Base-by-base conservation (phyloP, 2,113 vertebrate genomes). In the Clupea harengus region DNA sequence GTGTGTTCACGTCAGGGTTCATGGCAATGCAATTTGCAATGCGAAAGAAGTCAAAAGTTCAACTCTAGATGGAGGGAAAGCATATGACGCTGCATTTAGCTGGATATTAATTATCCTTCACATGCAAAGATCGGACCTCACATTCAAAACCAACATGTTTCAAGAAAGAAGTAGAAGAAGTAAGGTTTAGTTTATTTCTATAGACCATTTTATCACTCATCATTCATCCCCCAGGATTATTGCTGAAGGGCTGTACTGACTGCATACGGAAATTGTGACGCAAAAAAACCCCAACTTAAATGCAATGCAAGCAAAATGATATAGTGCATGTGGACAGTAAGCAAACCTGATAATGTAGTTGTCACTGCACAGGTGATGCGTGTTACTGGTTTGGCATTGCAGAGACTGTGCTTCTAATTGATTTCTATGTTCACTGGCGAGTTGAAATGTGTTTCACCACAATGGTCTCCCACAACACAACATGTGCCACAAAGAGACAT, bases 401-500 rank as follows among this genome's bases (percentile, higher is more conserved):
- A 32, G 64, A 6, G 25, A 7, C 11, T 25, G 64, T 28, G 64
- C 32, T 25, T 13, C 11, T 72, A 32, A 72, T 32, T 32, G 64
- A 72, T 72, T 72, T 72, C 15, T 25, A 72, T 28, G 64, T 72
- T 72, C 9, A n/a, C 64, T 57, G 18, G 52, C 3, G 52, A 57
- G 52, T 18, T 20, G 52, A 57, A 57, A 72, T 6, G 39, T 72
- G 22, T 72, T 72, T 28, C 25, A 6, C 20, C 54, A 60, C 54
- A 60, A 60, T 60, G 54, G 54, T 22, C 54, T 20, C 54, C 54
- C 20, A 6, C 72, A 78, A 32, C 91, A 86, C 91, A 91, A 91
- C 90, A 88, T 88, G 80, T 88, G 86, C 84, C 90, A 92, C 85
- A 88, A 90, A 85, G 60, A 81, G 86, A 45, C 47, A 82, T 82